Evolutionary conservation across 2,113 vertebrate species (phyloP), one percentile per base, ranked within the genome.

Genomic region (Prinia subflava): DNA sequence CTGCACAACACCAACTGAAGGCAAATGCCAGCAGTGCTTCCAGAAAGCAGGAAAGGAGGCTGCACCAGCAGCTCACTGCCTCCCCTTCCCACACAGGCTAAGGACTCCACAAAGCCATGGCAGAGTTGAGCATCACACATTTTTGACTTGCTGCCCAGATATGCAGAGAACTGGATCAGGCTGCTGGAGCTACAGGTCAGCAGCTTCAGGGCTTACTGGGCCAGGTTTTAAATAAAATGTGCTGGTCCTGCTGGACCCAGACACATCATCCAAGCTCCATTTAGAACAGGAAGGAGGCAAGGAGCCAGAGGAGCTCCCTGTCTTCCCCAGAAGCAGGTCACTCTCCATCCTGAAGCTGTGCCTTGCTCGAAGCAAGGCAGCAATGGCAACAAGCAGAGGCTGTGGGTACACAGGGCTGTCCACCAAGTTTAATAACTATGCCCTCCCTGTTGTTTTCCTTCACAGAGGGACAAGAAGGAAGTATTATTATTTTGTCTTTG

Each of bases 201-300:
- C 60, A 80, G 49, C 33, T 35, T 59, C 44, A 30, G 46, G 42
- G 28, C 77, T 79, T 50, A 37, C 57, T 19, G 35, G 37, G 52
- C 50, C n/a, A 76, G 52, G 23, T 78, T 78, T 78, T 55, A 49
- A 25, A 3, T 31, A 37, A 35, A 30, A 79, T 0, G 0, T 49
- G 21, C 55, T 28, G 27, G 41, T 27, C 55, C 74, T 70, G 50
- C 49, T 81, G 50, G 55, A 70, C 27, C 37, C 60, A 56, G 33
- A 18, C 27, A 73, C 46, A 27, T 39, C 50, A 62, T n/a, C 37
- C 62, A 49, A 78, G 56, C 31, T 44, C 50, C 15, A 12, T 35
- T 70, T 44, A n/a, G 28, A 62, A 42, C 3, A 2, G 18, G 24
- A 78, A 70, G 50, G 31, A 19, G 23, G 31, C 0, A 0, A 84